Conservation (phyloP, 2,888 invertebrate genomes). For the Antitype chi region DNA sequence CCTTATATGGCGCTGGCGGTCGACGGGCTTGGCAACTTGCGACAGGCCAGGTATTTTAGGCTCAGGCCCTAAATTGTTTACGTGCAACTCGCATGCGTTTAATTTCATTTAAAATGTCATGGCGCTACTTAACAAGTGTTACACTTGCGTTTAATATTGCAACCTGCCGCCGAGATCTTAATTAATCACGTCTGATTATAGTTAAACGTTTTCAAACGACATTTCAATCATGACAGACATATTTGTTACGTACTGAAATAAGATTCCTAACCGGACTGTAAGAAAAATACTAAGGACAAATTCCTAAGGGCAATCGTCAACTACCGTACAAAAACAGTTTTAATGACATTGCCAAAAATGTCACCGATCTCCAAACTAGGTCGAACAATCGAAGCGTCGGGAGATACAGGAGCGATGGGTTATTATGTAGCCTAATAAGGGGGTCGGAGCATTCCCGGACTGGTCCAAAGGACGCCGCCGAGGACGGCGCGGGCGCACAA, state of each 20-base stretch:
- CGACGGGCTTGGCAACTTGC: constrained; percentile 78
- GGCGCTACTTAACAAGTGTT: constrained; percentile 68
- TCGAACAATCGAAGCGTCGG: constrained; percentile 84
- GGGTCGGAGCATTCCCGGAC: constrained; percentile 79
- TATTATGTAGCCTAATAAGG: constrained; percentile 88
- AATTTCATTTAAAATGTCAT: constrained; percentile 77
- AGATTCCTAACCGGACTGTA: constrained; percentile 13
- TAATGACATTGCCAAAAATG: constrained; percentile 77
- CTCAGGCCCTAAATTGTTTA: constrained; percentile 83
- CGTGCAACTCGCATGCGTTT: constrained; percentile 72
- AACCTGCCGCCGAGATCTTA: constrained; percentile 42
- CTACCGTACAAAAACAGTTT: constrained; percentile 59
- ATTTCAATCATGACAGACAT: constrained; percentile 39
- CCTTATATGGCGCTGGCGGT: constrained; percentile 87
- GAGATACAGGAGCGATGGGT: constrained; percentile 79
- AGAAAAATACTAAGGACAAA: constrained; percentile 31
- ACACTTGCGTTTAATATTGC: constrained; percentile 54
- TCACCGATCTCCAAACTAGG: constrained; percentile 85
- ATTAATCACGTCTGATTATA: constrained; percentile 42
- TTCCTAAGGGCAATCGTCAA: constrained; percentile 28
- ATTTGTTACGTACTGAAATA: constrained; percentile 23
- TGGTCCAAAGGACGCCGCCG: constrained; percentile 87
- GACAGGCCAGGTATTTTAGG: constrained; percentile 81
- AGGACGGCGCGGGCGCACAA: constrained; percentile 79
- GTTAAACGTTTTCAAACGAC: constrained; percentile 39